Base-by-base conservation (phyloP, 1,140 invertebrate species). In the Drosophila paulistorum region DNA sequence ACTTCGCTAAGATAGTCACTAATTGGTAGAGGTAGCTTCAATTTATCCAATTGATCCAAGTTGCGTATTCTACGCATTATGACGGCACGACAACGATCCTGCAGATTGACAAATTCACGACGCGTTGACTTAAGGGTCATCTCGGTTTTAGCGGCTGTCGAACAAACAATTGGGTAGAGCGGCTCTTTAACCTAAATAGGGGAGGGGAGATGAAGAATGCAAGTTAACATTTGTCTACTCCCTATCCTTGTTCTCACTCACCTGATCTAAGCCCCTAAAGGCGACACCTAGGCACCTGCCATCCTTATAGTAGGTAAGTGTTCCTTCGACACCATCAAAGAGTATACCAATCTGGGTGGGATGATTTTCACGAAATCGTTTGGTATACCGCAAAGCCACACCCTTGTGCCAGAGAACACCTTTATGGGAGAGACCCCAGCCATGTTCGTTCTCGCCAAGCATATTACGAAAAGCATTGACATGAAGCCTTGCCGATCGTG, bases 391-490 rank as follows among this genome's bases (percentile, higher is more conserved):
- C 33, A 93, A 89, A 74, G 93, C 94, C 10, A 92, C 92, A 20
- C 95, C 95, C 23, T 93, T 93, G 83, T 96, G 95, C 95, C 95
- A 96, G 1, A 96, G 81, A 0, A 95, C 85, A 7, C 96, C 96
- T 91, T 96, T 96, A 85, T 96, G 96, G 0, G 95, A 96, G 5
- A 96, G 82, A 0, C 95, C 96, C 96, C 96, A 96, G 42, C 95
- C 94, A 42, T 95, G 92, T 45, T 93, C 92, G 81, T 96, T 95
- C 90, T 96, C 94, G 7, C 96, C 96, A 5, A 96, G 90, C 73
- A 96, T 90, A 86, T 96, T 96, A 11, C 94, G 93, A 89, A 96
- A 96, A 11, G 94, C 93, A 78, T 95, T 94, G 0, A 94, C 93
- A 74, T 96, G 95, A 0, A 96, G 92, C 0, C 95, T 91, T 9